These are phyloP conservation scores for Chloroclystis v-ata DNA, from an alignment of 2,888 invertebrate genomes.

Conservation along the genomic window DNA sequence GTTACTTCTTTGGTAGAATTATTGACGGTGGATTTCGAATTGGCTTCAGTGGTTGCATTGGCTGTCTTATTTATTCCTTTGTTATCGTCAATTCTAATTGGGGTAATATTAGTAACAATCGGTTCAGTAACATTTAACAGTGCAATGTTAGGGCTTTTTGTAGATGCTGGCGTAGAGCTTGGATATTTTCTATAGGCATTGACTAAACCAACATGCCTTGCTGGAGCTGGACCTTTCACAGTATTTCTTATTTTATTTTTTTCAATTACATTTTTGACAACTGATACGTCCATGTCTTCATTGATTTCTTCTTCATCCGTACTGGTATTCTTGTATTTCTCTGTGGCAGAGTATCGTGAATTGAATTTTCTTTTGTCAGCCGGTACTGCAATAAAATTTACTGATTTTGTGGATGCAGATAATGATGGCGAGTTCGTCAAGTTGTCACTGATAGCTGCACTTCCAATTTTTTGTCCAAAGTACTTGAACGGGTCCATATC, in stretches of 20 bases:
- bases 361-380: slow-evolving; percentile 65
- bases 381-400: slow-evolving; percentile 64
- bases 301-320: slow-evolving; percentile 76
- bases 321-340: slow-evolving; percentile 69
- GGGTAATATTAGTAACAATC: slow-evolving; percentile 44
- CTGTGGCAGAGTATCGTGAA: slow-evolving; percentile 68
- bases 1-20: slow-evolving; percentile 37
- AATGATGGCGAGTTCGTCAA: slow-evolving; percentile 66
- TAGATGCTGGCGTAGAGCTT: slow-evolving; percentile 49
- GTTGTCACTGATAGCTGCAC: slow-evolving; percentile 60
- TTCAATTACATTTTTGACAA: slow-evolving; percentile 74
- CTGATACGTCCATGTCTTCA: slow-evolving; percentile 80
- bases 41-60: slow-evolving; percentile 30
- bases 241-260: slow-evolving; percentile 74
- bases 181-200: slow-evolving; percentile 69
- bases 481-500: slow-evolving; percentile 84
- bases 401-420: slow-evolving; percentile 71
- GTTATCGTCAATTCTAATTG: slow-evolving; percentile 40
- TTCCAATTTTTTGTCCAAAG: slow-evolving; percentile 82
- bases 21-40: slow-evolving; percentile 32
- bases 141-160: slow-evolving; percentile 48
- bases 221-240: slow-evolving; percentile 72
- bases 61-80: slow-evolving; percentile 41
- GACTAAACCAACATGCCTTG: slow-evolving; percentile 63
- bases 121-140: slow-evolving; percentile 57